phyloP scores from a whole-genome alignment of 2,113 vertebrate species.

The Brienomyrus longianalis region DNA sequence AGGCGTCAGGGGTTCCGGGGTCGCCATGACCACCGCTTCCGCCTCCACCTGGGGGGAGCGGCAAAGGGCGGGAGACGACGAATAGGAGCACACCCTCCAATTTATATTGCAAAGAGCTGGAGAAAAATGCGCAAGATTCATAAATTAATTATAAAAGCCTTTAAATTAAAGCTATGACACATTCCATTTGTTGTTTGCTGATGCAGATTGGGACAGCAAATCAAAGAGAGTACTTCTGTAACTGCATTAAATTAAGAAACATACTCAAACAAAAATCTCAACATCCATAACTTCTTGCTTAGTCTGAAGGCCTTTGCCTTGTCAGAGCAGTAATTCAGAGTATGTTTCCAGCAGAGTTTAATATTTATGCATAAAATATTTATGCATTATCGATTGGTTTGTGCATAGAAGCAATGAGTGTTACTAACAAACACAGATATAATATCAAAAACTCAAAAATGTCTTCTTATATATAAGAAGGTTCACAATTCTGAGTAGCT shows the following conservation, averaged over 20 bases:
- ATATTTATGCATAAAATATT: not conserved
- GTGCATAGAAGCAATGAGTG: not conserved
- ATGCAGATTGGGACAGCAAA: not conserved
- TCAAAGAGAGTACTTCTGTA: not conserved
- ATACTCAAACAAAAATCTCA: not conserved
- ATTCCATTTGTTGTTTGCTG: not conserved
- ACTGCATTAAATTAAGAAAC: not conserved
- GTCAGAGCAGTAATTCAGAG: not conserved
- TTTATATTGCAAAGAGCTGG: not conserved
- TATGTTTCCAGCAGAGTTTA: not conserved
- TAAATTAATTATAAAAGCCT: not conserved
- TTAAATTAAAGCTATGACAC: not conserved
- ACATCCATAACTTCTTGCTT: not conserved
- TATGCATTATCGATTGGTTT: not conserved
- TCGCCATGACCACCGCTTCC: slow-evolving; percentile 39
- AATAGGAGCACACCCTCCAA: not conserved
- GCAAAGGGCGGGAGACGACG: not conserved
- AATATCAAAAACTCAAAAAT: not conserved
- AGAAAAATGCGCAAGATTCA: not conserved
- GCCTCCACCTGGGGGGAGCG: not conserved
- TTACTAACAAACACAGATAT: not conserved
- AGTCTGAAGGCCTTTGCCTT: not conserved
- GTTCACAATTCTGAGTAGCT: not conserved
- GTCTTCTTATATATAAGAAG: not conserved
- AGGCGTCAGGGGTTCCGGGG: slow-evolving; percentile 77